A percentile compares a stretch with the other conserved stretches of the same genome.
Conservation (phyloP, 2,113 vertebrate genomes). For the Proteles cristata region DNA sequence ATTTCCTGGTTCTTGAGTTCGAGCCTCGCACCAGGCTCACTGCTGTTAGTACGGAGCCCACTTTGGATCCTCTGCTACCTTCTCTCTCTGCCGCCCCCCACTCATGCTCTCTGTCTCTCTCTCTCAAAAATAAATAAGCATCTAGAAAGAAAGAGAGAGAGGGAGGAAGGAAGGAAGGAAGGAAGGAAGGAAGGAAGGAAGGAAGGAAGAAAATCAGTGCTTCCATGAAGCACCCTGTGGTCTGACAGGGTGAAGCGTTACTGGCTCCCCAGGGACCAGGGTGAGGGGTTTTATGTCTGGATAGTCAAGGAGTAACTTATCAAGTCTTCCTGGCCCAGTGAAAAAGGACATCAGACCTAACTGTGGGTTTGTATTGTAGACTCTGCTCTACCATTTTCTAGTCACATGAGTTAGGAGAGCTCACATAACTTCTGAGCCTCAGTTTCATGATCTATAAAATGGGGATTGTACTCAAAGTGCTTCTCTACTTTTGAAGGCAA, state of each 20-base stretch:
- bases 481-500: not conserved
- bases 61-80: too few species aligned
- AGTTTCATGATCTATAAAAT: not conserved
- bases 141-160: too few species aligned
- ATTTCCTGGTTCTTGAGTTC: too few species aligned
- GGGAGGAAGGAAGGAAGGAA: too few species aligned
- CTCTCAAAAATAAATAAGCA: too few species aligned
- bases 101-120: too few species aligned
- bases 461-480: not conserved
- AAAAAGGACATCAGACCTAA: not conserved
- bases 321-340: not conserved
- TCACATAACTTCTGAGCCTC: not conserved
- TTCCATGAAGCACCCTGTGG: not conserved
- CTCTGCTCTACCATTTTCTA: not conserved
- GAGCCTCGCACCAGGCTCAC: too few species aligned
- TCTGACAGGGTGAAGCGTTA: not conserved
- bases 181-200: too few species aligned
- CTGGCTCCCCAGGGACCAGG: not conserved
- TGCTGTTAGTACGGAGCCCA: too few species aligned
- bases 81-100: too few species aligned
- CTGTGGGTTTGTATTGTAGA: too few species aligned
- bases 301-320: not conserved
- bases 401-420: not conserved
- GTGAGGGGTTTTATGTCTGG: not conserved
- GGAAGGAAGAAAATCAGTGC: not conserved